These are phyloP conservation scores for Cryptotermes secundus DNA, from an alignment of 1,140 invertebrate genomes.

Conservation along the genomic window DNA sequence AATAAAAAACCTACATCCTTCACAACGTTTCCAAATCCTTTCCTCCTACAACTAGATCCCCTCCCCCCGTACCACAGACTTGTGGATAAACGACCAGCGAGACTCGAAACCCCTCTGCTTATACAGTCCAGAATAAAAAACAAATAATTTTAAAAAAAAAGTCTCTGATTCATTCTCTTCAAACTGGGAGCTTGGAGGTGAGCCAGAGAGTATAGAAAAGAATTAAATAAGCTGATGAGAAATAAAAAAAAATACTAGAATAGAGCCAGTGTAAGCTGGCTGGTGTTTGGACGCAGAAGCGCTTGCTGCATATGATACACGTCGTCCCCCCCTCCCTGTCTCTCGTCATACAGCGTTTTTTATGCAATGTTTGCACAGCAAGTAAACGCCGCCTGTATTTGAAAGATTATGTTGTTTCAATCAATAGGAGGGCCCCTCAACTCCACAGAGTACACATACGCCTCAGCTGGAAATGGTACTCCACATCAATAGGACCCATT, in stretches of 20 bases:
- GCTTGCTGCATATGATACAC: not conserved
- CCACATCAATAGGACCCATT: not conserved
- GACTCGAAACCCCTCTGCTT: not conserved
- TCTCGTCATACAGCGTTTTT: not conserved
- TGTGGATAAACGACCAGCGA: not conserved
- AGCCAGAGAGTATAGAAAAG: not conserved
- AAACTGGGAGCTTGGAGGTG: not conserved
- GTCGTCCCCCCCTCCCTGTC: not conserved
- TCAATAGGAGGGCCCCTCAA: conserved; percentile 2
- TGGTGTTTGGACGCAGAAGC: not conserved
- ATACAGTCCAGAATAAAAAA: not conserved
- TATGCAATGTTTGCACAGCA: conserved; percentile 15
- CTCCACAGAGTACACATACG: not conserved
- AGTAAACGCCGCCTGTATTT: conserved; percentile 11
- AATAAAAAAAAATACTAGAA: not conserved
- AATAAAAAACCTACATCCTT: not conserved
- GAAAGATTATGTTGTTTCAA: conserved; percentile 20
- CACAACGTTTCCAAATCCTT: not conserved
- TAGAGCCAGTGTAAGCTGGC: conserved; percentile 2
- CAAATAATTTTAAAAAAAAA: not conserved
- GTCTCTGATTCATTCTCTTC: not conserved
- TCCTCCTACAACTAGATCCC: not conserved
- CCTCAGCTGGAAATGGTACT: not conserved
- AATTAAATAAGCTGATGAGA: not conserved
- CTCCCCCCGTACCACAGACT: not conserved